Evolutionary conservation across 2,888 invertebrate species (phyloP), one percentile per base, ranked within the genome.

Genomic region (Galeopsomyia nigrocyanea): DNA sequence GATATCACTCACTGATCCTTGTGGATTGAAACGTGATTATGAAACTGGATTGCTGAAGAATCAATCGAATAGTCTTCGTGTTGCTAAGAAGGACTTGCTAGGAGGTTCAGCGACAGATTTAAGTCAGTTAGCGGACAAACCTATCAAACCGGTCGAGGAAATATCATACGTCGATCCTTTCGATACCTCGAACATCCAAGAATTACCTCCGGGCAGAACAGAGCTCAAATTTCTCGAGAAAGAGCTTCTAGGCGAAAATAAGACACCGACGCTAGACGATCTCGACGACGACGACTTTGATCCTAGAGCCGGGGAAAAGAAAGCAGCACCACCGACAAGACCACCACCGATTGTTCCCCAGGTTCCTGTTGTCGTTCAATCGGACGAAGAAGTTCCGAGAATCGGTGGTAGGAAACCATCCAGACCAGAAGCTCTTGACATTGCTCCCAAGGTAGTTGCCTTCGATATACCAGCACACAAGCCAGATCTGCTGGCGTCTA

Each of bases 231-330:
- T 93, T 79, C 87, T 95, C 55, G 95, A 95, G 85, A 90, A 92
- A 81, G 95, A 95, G 84, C 85, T 95, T 14, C 88, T 95, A 1
- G 90, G 90, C 16, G 81, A 84, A 22, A 77, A 49, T 13, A 77
- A 78, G 6, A 77, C 79, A 16, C 83, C 86, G 21, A 87, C 88
- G 62, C 87, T 89, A 75, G 87, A 87, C 56, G 89, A 89, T 13
- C 86, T 90, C 1, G 91, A 91, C 81, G 94, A 95, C 88, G 93
- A 93, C 63, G 94, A 95, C 80, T 95, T 95, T 83, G 92, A 95
- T 87, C 95, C 95, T 0, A 88, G 95, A 73, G 93, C 91, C 0
- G 90, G 90, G 73, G 93, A 93, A 72, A 80, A 76, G 39, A 50
- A 81, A 26, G 73, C 80, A 47, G 50, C 71, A 49, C 71, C 78